Evolutionary conservation across 37 sponge, comb jelly and placozoan species (phyloP), one percentile per base, ranked within the genome.

Genomic region (Chondrilla cf. caribensis): DNA sequence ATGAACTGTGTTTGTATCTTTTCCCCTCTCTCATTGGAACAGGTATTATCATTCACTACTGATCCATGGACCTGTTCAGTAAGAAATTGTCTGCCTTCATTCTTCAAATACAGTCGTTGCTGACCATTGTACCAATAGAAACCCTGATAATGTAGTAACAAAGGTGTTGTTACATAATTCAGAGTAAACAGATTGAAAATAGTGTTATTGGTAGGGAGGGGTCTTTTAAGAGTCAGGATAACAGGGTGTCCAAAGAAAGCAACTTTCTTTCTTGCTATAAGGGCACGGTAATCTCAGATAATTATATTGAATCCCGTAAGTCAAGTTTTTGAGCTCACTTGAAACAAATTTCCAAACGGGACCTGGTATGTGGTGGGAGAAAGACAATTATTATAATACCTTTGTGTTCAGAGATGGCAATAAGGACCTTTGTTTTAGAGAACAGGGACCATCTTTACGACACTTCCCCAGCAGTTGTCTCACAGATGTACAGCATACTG

Each of bases 1-100:
- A 57, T 58, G 47, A 76, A 25, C 39, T 40, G 15, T 29, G 64
- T 62, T 9, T 62, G 15, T 7, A 15, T 29, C 29, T 62, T 7
- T 62, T 62, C 15, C 64, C 64, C 6, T 28, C 25, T 6, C 22
- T 28, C 6, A 62, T n/a, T 62, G 38, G 58, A 42, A 2, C 37
- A 21, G 26, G 19, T 82, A 82, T 37, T 65, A 68, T 17, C 83
- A 82, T 82, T 39, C 83, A 24, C 57, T 82, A 25, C 7, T 79
- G 28, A 62, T 7, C 15, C 64, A 62, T 62, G 64, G 18, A n/a
- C 64, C 64, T 19, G 8, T 62, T 6, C 64, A 62, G 64, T 28
- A 19, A 19, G 64, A 62, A 62, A 62, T 62, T 19, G 29, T 62
- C 15, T 62, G 64, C 29, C 25, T 29, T 62, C 6, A n/a, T 19